Base-by-base conservation (phyloP, 2,113 vertebrate genomes). In the Aptenodytes patagonicus region DNA sequence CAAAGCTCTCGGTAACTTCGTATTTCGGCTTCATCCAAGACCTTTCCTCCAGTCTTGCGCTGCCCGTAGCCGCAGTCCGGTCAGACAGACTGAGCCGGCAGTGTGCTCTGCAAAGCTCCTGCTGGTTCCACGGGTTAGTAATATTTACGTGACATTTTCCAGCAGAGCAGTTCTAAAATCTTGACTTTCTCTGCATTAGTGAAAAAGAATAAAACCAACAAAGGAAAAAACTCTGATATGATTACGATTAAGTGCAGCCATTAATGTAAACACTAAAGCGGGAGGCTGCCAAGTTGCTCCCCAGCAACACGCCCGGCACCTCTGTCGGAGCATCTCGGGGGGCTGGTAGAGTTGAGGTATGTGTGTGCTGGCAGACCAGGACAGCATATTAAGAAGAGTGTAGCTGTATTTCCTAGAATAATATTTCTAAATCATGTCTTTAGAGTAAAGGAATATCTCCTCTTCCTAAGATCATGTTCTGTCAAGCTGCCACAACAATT, bases 121-220 rank as follows among this genome's bases (percentile, higher is more conserved):
- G 70, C 44, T 68, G 83, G 32, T 47, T 36, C 17, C 51, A 0
- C 0, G 13, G 87, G 75, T 64, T 29, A 11, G 54, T 57, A 88
- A 92, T 42, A 88, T 97, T 95, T 95, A 52, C 91, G 18, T 93
- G 93, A 93, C 87, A 91, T 94, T 97, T 96, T 86, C 90, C 82
- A 60, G 69, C 28, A n/a, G 38, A 82, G 54, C 2, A 0, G 13
- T 17, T 72, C 40, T 54, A 55, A 72, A 93, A 70, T 34, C 89
- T 57, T 31, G 32, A n/a, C 69, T 91, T 90, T 68, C 76, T 44
- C 44, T 13, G 69, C 61, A 32, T 60, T 65, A 49, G 76, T 32
- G 36, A 16, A 24, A 78, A 52, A 75, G 40, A 57, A 31, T 36
- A 84, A 93, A 92, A 79, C 52, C 77, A 96, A 65, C 66, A 91